phyloP scores from a whole-genome alignment of 2,797 vertebrate genomes.

The Rallus crepitans region DNA sequence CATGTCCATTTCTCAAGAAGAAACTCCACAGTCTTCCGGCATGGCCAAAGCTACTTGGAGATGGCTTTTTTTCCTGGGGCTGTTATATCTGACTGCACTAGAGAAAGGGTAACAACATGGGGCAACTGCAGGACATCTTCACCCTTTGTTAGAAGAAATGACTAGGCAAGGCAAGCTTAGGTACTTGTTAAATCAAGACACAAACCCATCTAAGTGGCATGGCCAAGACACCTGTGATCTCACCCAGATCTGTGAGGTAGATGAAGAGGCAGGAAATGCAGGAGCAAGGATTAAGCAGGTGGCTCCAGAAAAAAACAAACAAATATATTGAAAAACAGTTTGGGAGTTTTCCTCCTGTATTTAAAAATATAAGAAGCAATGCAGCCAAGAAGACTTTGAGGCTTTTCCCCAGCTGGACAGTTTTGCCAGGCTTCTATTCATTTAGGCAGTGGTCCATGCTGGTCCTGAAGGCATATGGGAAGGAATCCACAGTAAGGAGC shows the following conservation, averaged over 20 bases:
- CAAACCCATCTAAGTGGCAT: background rate
- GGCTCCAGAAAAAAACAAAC: background rate
- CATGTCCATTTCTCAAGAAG: background rate
- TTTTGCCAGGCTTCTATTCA: background rate
- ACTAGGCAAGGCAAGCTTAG: background rate
- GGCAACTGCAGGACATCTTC: accelerated
- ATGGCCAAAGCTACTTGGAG: background rate
- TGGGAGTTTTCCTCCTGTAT: background rate
- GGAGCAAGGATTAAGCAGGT: background rate
- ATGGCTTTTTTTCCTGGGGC: background rate
- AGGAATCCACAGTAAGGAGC: background rate
- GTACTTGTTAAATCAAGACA: background rate
- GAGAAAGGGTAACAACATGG: background rate
- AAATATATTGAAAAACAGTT: background rate
- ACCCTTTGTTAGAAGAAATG: background rate
- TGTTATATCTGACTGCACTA: background rate
- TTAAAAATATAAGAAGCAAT: background rate
- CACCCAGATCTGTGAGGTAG: background rate
- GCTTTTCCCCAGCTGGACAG: background rate
- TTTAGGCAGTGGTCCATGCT: background rate
- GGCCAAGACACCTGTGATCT: background rate
- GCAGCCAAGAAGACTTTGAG: background rate
- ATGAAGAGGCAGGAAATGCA: background rate
- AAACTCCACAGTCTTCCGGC: background rate
- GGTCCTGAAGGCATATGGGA: background rate